Percentiles rank a stretch among this genome's conserved stretches.
Evolutionary conservation across 2,888 invertebrate species (phyloP).

Genomic region (Metacarcinus magister): DNA sequence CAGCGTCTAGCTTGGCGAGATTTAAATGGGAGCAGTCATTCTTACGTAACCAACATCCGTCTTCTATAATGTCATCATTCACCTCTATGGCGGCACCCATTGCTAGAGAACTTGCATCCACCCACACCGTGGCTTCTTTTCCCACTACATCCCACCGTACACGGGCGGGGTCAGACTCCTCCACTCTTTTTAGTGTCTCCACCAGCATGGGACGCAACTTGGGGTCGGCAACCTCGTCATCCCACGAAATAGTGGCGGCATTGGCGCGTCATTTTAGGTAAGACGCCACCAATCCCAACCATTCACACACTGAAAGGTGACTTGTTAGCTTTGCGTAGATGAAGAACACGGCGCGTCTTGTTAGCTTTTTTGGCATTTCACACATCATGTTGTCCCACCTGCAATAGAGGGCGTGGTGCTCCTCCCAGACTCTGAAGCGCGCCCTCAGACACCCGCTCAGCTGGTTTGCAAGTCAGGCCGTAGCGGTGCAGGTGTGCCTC

Average conservation of each 20-base stretch:
- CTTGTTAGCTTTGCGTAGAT: conserved; percentile 26
- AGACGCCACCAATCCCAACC: conserved; percentile 44
- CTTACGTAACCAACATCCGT: conserved; percentile 35
- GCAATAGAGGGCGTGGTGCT: conserved; percentile 49
- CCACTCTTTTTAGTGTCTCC: neutral
- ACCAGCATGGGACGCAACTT: neutral
- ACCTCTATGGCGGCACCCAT: conserved; percentile 52
- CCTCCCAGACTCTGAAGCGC: neutral
- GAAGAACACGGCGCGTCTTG: conserved; percentile 54
- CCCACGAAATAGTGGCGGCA: conserved; percentile 42
- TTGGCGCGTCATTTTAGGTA: conserved; percentile 60
- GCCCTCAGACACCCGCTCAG: conserved; percentile 46
- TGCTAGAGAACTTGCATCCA: conserved; percentile 50
- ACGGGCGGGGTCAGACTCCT: conserved; percentile 38
- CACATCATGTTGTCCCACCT: neutral
- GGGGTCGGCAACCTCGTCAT: conserved; percentile 52
- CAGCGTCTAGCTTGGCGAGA: conserved; percentile 26
- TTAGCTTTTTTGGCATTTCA: conserved; percentile 47
- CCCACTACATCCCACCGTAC: conserved; percentile 62
- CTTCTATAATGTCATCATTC: conserved; percentile 51
- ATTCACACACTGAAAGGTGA: conserved; percentile 30
- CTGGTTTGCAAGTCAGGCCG: conserved; percentile 58
- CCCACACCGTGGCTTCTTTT: conserved; percentile 44
- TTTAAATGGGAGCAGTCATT: conserved; percentile 60
- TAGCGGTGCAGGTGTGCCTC: neutral